phyloP scores from a whole-genome alignment of 2,113 vertebrate species.

The Cricetomys ansorgei region DNA sequence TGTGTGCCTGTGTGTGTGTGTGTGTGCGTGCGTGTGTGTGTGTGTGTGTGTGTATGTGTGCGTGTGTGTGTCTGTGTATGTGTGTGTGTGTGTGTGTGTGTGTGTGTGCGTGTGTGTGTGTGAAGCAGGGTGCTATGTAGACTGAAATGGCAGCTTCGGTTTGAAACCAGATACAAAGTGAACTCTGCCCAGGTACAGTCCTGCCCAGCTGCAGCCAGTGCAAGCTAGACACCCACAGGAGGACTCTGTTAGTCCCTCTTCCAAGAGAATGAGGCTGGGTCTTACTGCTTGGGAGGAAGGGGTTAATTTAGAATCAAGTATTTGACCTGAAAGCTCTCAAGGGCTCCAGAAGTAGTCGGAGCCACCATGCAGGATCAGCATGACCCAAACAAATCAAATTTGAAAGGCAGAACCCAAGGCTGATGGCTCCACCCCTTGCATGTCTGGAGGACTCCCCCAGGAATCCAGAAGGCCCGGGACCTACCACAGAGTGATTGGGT shows the following conservation, averaged over 20 bases:
- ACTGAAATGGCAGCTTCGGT: background rate
- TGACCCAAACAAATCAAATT: background rate
- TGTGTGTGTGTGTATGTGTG: background rate
- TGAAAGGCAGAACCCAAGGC: background rate
- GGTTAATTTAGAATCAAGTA: background rate
- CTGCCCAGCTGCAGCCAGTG: background rate
- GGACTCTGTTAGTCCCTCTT: background rate
- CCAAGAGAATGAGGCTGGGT: background rate
- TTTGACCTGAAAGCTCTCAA: background rate
- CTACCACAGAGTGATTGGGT: fast-evolving
- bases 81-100: background rate
- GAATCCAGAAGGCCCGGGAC: background rate
- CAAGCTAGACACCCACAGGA: background rate
- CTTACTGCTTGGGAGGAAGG: background rate
- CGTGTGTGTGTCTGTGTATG: background rate
- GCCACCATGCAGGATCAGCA: background rate
- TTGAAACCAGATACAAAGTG: slow-evolving; percentile 12
- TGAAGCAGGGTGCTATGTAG: background rate
- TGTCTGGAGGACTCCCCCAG: background rate
- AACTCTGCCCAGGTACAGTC: background rate
- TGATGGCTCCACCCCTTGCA: background rate
- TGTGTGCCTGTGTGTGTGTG: no score
- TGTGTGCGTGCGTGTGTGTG: no score
- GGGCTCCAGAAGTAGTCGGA: background rate
- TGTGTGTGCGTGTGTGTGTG: background rate